Evolutionary conservation across 1,140 invertebrate species (phyloP), one percentile per base, ranked within the genome.

Genomic region (Uloborus diversus): DNA sequence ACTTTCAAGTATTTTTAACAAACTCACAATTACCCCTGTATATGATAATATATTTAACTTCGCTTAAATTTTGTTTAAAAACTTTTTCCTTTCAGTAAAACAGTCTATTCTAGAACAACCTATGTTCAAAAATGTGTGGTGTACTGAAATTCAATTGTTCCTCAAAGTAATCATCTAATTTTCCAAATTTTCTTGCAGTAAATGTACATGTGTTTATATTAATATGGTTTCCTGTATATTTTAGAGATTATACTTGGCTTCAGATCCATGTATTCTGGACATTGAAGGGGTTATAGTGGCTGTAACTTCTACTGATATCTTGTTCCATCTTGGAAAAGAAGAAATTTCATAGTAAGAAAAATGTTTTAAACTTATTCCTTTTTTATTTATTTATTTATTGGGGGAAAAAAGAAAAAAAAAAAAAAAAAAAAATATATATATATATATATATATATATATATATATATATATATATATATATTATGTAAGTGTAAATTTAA

Each of bases 181-280:
- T n/a, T n/a, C n/a, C n/a, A n/a, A n/a, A n/a, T n/a, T n/a, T n/a
- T n/a, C n/a, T n/a, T n/a, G n/a, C n/a, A n/a, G n/a, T n/a, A n/a
- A n/a, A n/a, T n/a, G n/a, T n/a, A n/a, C n/a, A n/a, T n/a, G n/a
- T n/a, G n/a, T n/a, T n/a, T n/a, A n/a, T n/a, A n/a, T n/a, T n/a
- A n/a, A n/a, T n/a, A n/a, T n/a, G n/a, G n/a, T n/a, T n/a, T n/a
- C n/a, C n/a, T n/a, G n/a, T n/a, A 11, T 62, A 1, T 80, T 82
- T 62, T 51, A 83, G 82, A 62, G 69, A 14, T 65, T 85, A 4
- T 81, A 82, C 57, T 83, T 85, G 79, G 81, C 93, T 73, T 90
- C 94, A 0, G 95, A 97, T 89, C 96, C 96, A 0, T 91, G 92
- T 82, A 89, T 92, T 13, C 83, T 98, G 1, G 89, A 91, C 83